Evolutionary conservation across 2,797 vertebrate species (phyloP), one percentile per base, ranked within the genome.

Genomic region (Lophura swinhoii): DNA sequence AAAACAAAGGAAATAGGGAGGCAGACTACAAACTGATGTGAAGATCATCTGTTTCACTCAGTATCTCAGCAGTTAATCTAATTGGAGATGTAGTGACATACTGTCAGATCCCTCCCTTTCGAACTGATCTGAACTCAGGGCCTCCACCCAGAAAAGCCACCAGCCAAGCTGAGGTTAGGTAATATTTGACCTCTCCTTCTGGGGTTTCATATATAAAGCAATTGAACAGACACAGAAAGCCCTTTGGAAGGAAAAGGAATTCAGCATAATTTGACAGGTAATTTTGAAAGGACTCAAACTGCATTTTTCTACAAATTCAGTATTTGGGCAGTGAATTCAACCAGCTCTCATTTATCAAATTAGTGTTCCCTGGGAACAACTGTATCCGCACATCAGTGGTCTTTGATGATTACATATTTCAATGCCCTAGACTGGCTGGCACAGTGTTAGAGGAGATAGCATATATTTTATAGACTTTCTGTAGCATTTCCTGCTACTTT

Each of bases 61-160:
- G 44, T 49, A 88, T 12, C n/a, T 56, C 64, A 60, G 59, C 15
- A 79, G 81, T 59, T 80, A 83, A 68, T 18, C 53, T 53, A 51
- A 72, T 10, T 58, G 84, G 26, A 72, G 22, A 51, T 22, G 21
- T 46, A 62, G 20, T 87, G 46, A 90, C 31, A 29, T 35, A 33
- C 2, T 22, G 51, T 44, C 26, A 80, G 26, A 51, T 73, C 44
- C 81, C 37, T 48, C 75, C 63, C 67, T 79, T 83, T 73, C 67
- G 51, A 84, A 14, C 55, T 69, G n/a, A 84, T 84, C 31, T 48
- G 70, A 90, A 73, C 62, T 31, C 33, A 77, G 41, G 60, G 37
- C 53, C 79, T 81, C 86, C 83, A 81, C 75, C 86, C 62, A 90
- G 43, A 12, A 91, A 93, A 91, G 82, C 70, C 70, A 87, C 66